These are phyloP conservation scores for Drosophila santomea DNA, from an alignment of 1,140 invertebrate species.

Conservation along the genomic window DNA sequence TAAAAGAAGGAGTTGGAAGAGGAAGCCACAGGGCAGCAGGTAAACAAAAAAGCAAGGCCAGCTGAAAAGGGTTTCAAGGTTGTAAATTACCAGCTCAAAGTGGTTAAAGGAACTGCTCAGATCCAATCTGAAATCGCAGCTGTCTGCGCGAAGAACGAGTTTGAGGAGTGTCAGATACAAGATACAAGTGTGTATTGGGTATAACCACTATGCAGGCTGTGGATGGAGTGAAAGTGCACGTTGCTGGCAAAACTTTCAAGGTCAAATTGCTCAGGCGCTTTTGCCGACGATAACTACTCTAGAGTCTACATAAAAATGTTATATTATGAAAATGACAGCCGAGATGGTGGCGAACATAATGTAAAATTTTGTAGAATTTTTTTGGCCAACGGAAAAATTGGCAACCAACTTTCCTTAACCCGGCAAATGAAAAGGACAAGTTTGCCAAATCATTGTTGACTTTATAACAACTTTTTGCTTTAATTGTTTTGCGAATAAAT, in stretches of 20 bases:
- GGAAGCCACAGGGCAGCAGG: constrained; percentile 19
- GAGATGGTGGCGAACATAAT: constrained; percentile 8
- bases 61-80: constrained; percentile 72
- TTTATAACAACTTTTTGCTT: constrained; percentile 45
- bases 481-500: constrained; percentile 28
- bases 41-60: constrained; percentile 60
- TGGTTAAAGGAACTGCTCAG: constrained; percentile 55
- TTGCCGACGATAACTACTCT: constrained; percentile 20
- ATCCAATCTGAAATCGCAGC: constrained; percentile 30
- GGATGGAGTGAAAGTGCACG: constrained; percentile 14
- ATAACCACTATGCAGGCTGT: neutral
- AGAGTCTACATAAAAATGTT: constrained; percentile 37
- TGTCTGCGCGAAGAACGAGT: constrained; percentile 41
- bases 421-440: constrained; percentile 46
- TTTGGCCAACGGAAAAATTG: constrained; percentile 6
- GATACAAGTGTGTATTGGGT: constrained; percentile 12
- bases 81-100: constrained; percentile 62
- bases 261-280: constrained; percentile 42
- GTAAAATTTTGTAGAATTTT: constrained; percentile 55
- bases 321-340: constrained; percentile 29
- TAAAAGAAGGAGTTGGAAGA: constrained; percentile 9
- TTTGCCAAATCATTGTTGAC: constrained; percentile 41
- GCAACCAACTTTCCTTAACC: neutral
- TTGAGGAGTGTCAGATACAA: constrained; percentile 33
- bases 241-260: constrained; percentile 51